Evolutionary conservation across 2,888 invertebrate genomes (phyloP), one percentile per base, ranked within the genome.

Genomic region (Plebejus anna): DNA sequence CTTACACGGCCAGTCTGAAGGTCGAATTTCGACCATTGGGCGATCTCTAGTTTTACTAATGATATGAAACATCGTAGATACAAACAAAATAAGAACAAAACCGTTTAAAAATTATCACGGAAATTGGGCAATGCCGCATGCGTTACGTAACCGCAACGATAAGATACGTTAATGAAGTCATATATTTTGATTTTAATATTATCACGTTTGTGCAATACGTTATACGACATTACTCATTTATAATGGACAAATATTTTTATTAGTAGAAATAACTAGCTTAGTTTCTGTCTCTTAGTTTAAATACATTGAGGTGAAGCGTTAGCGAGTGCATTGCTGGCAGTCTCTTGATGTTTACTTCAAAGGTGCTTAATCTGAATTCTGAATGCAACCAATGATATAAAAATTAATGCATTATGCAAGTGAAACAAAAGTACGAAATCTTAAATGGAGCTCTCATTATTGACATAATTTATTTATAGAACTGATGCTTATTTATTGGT

Each of bases 101-200:
- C 66, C 4, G 55, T 16, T 55, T 66, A 5, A 13, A 66, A 66
- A 66, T 32, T 5, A 36, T 66, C 32, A 66, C 66, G 66, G 66
- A 66, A 66, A 36, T 47, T 47, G 42, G 47, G 42, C 13, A 55
- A 55, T 16, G 55, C 16, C 16, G 4, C 47, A 42, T 9, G 13
- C 28, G 28, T 72, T 47, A 72, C 72, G 72, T 47, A 72, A 72
- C 47, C 72, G 47, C 42, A 11, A 13, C 22, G 72, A 72, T 72
- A 72, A 72, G 28, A 72, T 13, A 66, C 13, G 47, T 32, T 66
- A 66, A 66, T 66, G 66, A 32, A 42, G 47, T 47, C 72, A 72
- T 28, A 42, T 47, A 2, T 36, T 38, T n/a, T 47, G 22, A 28
- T 72, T 72, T 22, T 22, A 22, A 22, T 22, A 22, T 22, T 72